Evolutionary conservation across 2,113 vertebrate genomes (phyloP).

Genomic region (Chionomys nivalis): DNA sequence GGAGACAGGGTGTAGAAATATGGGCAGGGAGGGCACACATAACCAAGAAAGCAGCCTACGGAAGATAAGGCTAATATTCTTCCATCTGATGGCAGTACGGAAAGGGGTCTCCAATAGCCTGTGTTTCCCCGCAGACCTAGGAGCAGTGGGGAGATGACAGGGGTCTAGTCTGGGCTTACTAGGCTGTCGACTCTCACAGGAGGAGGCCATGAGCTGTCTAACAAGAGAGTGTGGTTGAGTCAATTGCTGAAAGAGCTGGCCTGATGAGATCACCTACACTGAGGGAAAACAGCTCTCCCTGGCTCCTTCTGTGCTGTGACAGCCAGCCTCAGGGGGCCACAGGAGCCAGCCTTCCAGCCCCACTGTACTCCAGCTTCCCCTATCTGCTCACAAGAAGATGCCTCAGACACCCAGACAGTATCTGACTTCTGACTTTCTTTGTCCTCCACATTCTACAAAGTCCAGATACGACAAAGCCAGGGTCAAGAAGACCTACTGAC

Average conservation of each 20-base stretch:
- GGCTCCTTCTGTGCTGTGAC: not conserved
- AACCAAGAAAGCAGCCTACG: not conserved
- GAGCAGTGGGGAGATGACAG: not conserved
- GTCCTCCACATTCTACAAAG: not conserved
- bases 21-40: fast-evolving
- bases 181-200: not conserved
- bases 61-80: not conserved
- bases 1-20: not conserved
- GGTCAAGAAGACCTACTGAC: conserved; percentile 1
- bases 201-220: not conserved
- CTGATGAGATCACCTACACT: not conserved
- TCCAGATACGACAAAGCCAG: not conserved
- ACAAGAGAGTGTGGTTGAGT: not conserved
- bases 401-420: not conserved
- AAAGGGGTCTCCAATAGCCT: not conserved
- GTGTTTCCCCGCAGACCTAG: not conserved
- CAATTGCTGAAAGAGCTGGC: not conserved
- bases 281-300: not conserved
- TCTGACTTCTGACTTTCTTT: not conserved
- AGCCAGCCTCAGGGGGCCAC: not conserved
- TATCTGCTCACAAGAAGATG: not conserved
- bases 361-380: not conserved
- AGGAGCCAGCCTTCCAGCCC: not conserved
- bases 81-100: not conserved
- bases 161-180: not conserved